Evolutionary conservation across 2,113 vertebrate genomes (phyloP).

Genomic region (Amia ocellicauda): DNA sequence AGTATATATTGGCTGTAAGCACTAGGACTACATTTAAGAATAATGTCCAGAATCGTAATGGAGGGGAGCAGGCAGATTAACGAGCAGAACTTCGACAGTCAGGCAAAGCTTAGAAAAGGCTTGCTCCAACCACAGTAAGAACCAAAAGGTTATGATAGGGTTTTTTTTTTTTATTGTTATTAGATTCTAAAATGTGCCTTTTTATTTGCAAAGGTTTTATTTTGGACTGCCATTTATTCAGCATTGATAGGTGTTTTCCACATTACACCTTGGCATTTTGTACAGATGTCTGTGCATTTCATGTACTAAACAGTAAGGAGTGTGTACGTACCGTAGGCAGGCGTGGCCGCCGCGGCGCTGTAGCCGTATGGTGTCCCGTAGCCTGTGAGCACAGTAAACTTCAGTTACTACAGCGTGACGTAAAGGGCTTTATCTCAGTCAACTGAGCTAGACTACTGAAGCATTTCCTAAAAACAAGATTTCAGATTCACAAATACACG

Average conservation of each 20-base stretch:
- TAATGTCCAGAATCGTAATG: conserved; percentile 51
- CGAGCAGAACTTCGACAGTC: conserved; percentile 69
- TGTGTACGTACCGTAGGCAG: conserved; percentile 89
- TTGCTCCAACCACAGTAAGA: conserved; percentile 76
- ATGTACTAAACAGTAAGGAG: conserved; percentile 13
- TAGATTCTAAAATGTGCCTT: conserved; percentile 14
- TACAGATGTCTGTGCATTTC: conserved; percentile 3
- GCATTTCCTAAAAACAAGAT: no score
- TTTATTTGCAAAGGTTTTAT: neutral
- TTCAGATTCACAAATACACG: no score
- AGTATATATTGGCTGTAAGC: conserved; percentile 68
- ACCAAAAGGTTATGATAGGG: conserved; percentile 73
- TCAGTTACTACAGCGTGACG: neutral
- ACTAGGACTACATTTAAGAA: conserved; percentile 56
- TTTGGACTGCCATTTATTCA: conserved; percentile 37
- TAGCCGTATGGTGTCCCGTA: conserved; percentile 94
- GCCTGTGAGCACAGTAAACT: conserved; percentile 63
- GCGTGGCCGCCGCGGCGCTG: conserved; percentile 82
- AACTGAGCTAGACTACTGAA: no score
- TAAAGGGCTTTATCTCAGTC: conserved; percentile 1
- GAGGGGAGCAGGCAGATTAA: conserved; percentile 74
- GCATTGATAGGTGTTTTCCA: conserved; percentile 2
- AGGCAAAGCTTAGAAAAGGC: conserved; percentile 75
- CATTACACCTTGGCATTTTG: neutral
- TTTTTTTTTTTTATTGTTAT: conserved; percentile 18